Base-by-base conservation (phyloP, 2,797 vertebrate species). In the Petrocephalus sullivani region DNA sequence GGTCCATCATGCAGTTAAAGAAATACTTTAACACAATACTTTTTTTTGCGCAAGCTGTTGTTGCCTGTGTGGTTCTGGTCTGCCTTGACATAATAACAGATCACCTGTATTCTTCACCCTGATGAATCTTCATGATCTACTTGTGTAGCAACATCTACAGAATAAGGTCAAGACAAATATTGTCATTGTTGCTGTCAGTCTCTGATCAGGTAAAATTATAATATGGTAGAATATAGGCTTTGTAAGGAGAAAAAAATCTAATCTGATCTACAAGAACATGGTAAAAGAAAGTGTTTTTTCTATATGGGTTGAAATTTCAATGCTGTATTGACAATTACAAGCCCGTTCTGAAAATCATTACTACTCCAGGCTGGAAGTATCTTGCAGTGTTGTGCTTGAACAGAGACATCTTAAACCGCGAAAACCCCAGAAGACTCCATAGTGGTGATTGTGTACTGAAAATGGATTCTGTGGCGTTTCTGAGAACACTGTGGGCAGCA, bases 321-420 rank as follows among this genome's bases (percentile, higher is more conserved):
- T 41, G 46, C 37, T 51, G 33, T 12, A n/a, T 58, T 57, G 53
- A 64, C 16, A 87, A 54, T 78, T 81, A 8, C 9, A 41, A 57
- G 71, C 71, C 56, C 46, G 57, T 64, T 83, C 37, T 58, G 33
- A 12, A n/a, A 23, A 75, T 87, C 46, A 5, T 64, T 64, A 64
- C 33, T 46, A 87, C 41, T 87, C n/a, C 60, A 87, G 86, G 86
- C 86, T 87, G 86, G 86, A 87, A 87, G 60, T 58, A 64, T 87
- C 57, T 57, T 64, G 86, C 58, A 28, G 86, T 64, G 19, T 67
- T 87, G 87, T 87, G 75, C 78, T 83, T 88, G 37, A 61, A 82
- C 75, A 88, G 57, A 88, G 78, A 88, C 41, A 9, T 58, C 75
- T 61, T 33, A 82, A 28, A 51, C 10, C 54, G 37, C 28, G 54